phyloP scores from a whole-genome alignment of 1,140 invertebrate genomes.

The Teleopsis dalmanni region DNA sequence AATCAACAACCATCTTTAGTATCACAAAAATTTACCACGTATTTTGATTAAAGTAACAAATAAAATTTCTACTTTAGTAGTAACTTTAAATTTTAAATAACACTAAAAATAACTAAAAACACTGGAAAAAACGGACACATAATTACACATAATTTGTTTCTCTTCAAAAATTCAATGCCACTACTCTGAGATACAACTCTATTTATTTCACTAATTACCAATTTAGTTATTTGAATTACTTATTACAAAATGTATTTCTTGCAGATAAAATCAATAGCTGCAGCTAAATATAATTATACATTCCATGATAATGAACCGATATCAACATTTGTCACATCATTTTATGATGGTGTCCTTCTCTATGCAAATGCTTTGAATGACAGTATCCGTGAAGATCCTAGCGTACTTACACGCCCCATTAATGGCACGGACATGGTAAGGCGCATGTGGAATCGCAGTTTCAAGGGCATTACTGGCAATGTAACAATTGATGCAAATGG shows the following conservation, averaged over 20 bases:
- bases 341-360: constrained; percentile 90
- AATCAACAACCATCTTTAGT: too few relatives aligned
- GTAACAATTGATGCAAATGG: constrained; percentile 87
- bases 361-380: constrained; percentile 87
- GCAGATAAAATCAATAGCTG: constrained; percentile 71
- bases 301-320: constrained; percentile 64
- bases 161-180: background rate
- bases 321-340: constrained; percentile 84
- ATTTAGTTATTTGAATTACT: background rate
- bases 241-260: constrained; percentile 2
- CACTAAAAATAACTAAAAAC: too few relatives aligned
- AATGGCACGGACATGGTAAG: constrained; percentile 61
- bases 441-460: constrained; percentile 82
- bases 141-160: too few relatives aligned
- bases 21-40: too few relatives aligned
- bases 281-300: constrained; percentile 71
- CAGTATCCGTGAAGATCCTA: constrained; percentile 60
- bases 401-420: constrained; percentile 49
- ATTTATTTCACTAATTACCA: too few relatives aligned
- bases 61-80: too few relatives aligned
- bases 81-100: background rate
- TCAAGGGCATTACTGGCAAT: constrained; percentile 79
- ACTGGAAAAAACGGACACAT: too few relatives aligned
- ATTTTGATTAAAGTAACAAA: too few relatives aligned
- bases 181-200: too few relatives aligned